A percentile compares a stretch with the other conserved stretches of the same genome.
phyloP scores from a whole-genome alignment of 1,140 invertebrate genomes.

The Drosophila nikananu region DNA sequence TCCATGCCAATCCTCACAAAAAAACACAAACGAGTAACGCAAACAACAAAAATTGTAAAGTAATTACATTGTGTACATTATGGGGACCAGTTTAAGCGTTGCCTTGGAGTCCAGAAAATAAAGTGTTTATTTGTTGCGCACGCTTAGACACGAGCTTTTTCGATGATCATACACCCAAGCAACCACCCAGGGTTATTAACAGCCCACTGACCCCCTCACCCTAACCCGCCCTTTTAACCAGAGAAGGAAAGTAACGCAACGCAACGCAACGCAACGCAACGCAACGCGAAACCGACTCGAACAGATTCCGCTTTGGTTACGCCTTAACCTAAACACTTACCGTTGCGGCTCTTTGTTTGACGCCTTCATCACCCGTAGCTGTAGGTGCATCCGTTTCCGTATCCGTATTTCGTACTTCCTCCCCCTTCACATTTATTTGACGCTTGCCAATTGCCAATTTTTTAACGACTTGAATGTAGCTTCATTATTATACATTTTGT shows the following conservation, averaged over 20 bases:
- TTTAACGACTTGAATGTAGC: conserved; percentile 72
- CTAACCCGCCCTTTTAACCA: conserved; percentile 2
- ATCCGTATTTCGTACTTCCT: conserved; percentile 25
- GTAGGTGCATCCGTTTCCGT: conserved; percentile 11
- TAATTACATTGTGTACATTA: conserved; percentile 55
- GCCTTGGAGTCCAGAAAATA: conserved; percentile 56
- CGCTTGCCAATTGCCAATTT: conserved; percentile 68
- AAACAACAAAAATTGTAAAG: conserved; percentile 50
- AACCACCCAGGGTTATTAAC: not conserved
- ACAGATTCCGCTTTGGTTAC: conserved; percentile 29
- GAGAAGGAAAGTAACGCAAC: conserved; percentile 10
- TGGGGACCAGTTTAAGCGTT: conserved; percentile 80
- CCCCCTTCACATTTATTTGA: conserved; percentile 32
- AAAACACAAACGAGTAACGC: conserved; percentile 20
- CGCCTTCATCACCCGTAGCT: conserved; percentile 27
- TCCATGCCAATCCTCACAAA: conserved; percentile 10
- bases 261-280: conserved; percentile 10
- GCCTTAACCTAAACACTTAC: conserved; percentile 20
- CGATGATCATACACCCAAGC: conserved; percentile 22
- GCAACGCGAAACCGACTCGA: conserved; percentile 35
- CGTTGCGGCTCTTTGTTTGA: conserved; percentile 27
- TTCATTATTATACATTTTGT: conserved; percentile 82
- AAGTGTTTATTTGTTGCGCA: conserved; percentile 41
- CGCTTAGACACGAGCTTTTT: conserved; percentile 52
- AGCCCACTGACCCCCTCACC: conserved; percentile 1